A percentile compares a stretch with the other conserved stretches of the same genome.
Evolutionary conservation across 23 tunicate genomes (phyloP).

Genomic region (Halocynthia aurantium): DNA sequence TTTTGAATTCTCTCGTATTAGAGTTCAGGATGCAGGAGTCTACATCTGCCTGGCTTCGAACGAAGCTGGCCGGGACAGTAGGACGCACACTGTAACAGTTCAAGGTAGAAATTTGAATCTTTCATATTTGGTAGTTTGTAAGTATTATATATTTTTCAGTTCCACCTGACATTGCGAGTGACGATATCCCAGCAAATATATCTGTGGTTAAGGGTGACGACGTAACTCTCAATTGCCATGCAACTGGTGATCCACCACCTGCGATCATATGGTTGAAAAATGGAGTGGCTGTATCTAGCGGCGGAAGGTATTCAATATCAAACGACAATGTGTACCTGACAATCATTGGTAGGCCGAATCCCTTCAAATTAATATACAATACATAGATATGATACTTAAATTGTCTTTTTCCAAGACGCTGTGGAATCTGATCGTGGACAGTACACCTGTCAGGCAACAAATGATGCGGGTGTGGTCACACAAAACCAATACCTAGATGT

Average conservation of each 20-base stretch:
- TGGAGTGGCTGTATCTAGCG: constrained; percentile 26
- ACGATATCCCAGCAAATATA: constrained; percentile 26
- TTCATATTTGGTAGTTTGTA: not conserved
- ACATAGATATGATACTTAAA: too few relatives aligned
- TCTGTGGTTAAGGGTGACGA: constrained; percentile 67
- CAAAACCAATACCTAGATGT: constrained; percentile 58
- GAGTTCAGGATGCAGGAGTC: constrained; percentile 57
- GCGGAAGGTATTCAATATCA: not conserved
- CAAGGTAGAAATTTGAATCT: constrained; percentile 30
- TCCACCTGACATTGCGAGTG: constrained; percentile 63
- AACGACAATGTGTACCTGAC: not conserved
- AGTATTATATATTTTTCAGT: constrained; percentile 27
- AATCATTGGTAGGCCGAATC: not conserved
- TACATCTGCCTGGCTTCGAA: constrained; percentile 69
- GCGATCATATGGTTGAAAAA: constrained; percentile 84
- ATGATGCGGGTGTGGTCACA: constrained; percentile 63
- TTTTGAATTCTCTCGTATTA: constrained; percentile 35
- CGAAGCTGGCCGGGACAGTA: constrained; percentile 58
- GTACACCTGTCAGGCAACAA: constrained; percentile 83
- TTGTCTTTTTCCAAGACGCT: constrained; percentile 26
- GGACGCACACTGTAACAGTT: constrained; percentile 52
- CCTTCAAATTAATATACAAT: too few relatives aligned
- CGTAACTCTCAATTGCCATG: constrained; percentile 74
- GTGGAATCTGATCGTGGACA: constrained; percentile 62
- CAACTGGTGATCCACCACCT: constrained; percentile 86